phyloP scores from a whole-genome alignment of 2,113 vertebrate species.

The Ammodytes dubius region DNA sequence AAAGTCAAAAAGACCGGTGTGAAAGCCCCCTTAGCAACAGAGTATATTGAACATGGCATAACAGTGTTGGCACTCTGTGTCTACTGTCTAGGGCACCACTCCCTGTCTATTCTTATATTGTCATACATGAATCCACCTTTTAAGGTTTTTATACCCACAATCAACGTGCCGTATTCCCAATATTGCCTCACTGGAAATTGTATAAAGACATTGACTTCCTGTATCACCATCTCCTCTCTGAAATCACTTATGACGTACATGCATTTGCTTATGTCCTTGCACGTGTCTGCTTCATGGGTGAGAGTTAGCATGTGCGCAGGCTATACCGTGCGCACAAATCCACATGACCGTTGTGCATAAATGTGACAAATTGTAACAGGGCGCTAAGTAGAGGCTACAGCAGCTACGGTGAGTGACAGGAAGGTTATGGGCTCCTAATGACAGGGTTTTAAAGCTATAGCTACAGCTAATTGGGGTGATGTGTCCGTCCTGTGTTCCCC shows the following conservation, averaged over 20 bases:
- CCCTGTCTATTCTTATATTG: slow-evolving; percentile 46
- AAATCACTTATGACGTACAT: neutral
- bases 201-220: slow-evolving; percentile 42
- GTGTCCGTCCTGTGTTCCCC: slow-evolving; percentile 70
- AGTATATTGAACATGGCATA: slow-evolving; percentile 21
- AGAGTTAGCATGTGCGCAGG: neutral
- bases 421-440: slow-evolving; percentile 76
- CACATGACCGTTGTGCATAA: slow-evolving; percentile 33
- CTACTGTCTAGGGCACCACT: slow-evolving; percentile 18
- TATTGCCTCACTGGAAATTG: slow-evolving; percentile 47
- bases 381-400: slow-evolving; percentile 43
- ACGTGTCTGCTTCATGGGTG: neutral
- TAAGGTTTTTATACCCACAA: slow-evolving; percentile 41
- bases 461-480: slow-evolving; percentile 80
- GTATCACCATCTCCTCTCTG: slow-evolving; percentile 16
- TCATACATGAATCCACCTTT: slow-evolving; percentile 64
- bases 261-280: neutral
- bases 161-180: slow-evolving; percentile 40
- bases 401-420: slow-evolving; percentile 66
- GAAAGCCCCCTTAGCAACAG: neutral
- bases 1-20: too few species aligned
- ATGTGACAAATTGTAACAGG: slow-evolving; percentile 47
- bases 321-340: slow-evolving; percentile 1
- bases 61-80: slow-evolving; percentile 14
- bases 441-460: slow-evolving; percentile 75